phyloP scores from a whole-genome alignment of 1,140 invertebrate species.

The Uloborus diversus region DNA sequence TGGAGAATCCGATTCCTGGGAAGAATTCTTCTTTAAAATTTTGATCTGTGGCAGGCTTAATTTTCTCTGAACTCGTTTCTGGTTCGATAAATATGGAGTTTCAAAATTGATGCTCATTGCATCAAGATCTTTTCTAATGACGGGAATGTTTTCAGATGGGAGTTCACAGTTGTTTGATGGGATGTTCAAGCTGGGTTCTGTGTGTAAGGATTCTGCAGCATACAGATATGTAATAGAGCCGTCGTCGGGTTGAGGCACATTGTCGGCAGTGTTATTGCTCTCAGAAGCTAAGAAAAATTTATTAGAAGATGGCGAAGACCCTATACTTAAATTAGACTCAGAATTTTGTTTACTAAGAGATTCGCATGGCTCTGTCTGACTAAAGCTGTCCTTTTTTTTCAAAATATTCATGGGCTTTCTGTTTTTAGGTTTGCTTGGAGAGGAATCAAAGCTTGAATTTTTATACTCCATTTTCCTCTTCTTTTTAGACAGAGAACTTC shows the following conservation, averaged over 20 bases:
- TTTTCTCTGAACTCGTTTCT: conserved; percentile 35
- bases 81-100: conserved; percentile 29
- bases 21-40: conserved; percentile 47
- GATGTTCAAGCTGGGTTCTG: no score
- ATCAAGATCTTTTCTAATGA: conserved; percentile 46
- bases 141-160: conserved; percentile 29
- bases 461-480: conserved; percentile 42
- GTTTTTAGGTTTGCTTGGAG: not conserved
- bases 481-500: conserved; percentile 40
- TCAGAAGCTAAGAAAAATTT: not conserved
- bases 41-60: conserved; percentile 47
- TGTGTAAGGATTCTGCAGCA: not conserved
- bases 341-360: conserved; percentile 6
- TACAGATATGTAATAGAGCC: not conserved
- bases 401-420: conserved; percentile 1
- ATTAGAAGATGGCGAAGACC: conserved; percentile 18
- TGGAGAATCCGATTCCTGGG: conserved; percentile 46
- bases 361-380: conserved; percentile 12
- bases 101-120: conserved; percentile 54
- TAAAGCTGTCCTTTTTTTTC: not conserved
- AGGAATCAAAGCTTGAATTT: conserved; percentile 29
- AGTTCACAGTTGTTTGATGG: conserved; percentile 1
- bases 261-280: not conserved
- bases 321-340: not conserved
- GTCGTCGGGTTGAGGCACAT: not conserved